A percentile compares a stretch with the other conserved stretches of the same genome.
Conservation (phyloP, 1,140 invertebrate species). For the Microplitis demolitor region DNA sequence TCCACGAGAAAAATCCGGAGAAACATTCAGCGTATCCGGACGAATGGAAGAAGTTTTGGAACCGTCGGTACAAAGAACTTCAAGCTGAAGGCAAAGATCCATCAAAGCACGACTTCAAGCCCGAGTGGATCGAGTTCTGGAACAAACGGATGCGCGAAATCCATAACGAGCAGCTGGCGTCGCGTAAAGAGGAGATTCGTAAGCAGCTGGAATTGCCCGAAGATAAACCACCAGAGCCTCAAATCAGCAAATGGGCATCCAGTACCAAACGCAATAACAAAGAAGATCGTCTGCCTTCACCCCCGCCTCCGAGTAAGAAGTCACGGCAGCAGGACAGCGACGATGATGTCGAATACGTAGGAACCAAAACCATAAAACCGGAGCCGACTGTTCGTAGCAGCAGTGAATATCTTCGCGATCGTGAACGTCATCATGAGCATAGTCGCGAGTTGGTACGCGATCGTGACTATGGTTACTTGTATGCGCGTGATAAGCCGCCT, state of each 20-base stretch:
- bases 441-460: slow-evolving; percentile 3
- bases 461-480: slow-evolving; percentile 34
- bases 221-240: slow-evolving; percentile 48
- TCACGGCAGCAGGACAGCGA: slow-evolving; percentile 50
- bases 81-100: slow-evolving; percentile 77
- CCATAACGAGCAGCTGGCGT: slow-evolving; percentile 69
- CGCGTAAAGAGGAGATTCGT: slow-evolving; percentile 64
- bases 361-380: slow-evolving; percentile 41
- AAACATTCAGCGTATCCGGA: slow-evolving; percentile 84
- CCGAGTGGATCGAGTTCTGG: slow-evolving; percentile 86
- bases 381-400: slow-evolving; percentile 25
- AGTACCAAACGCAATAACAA: slow-evolving; percentile 12
- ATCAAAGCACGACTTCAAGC: slow-evolving; percentile 80
- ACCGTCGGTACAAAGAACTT: slow-evolving; percentile 78
- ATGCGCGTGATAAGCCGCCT: slow-evolving; percentile 39
- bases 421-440: neutral
- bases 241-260: slow-evolving; percentile 23
- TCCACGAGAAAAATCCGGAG: slow-evolving; percentile 82
- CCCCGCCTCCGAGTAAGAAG: slow-evolving; percentile 36
- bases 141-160: slow-evolving; percentile 78
- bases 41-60: slow-evolving; percentile 88
- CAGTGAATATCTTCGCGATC: neutral
- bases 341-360: slow-evolving; percentile 59
- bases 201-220: slow-evolving; percentile 61
- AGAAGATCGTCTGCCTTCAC: slow-evolving; percentile 27